Conservation (phyloP, 2,113 vertebrate genomes). For the Platichthys stellatus region DNA sequence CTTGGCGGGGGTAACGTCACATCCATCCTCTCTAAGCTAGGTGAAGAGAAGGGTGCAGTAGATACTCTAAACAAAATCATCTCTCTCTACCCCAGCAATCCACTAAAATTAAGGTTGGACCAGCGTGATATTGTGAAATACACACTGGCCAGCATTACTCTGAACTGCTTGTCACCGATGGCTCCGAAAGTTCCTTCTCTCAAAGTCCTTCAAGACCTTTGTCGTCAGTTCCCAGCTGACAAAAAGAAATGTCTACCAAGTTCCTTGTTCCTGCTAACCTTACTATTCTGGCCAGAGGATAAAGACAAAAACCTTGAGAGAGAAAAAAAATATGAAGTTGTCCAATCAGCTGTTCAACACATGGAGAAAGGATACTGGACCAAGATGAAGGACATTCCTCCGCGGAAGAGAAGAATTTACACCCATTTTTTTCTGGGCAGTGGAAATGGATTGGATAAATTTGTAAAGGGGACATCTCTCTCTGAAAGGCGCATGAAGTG, state of each 20-base stretch:
- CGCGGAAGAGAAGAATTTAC: conserved; percentile 80
- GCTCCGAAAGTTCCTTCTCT: conserved; percentile 64
- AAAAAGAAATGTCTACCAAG: conserved; percentile 74
- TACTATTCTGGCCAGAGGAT: conserved; percentile 88
- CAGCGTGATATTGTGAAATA: conserved; percentile 82
- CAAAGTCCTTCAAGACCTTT: conserved; percentile 75
- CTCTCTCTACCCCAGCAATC: conserved; percentile 75
- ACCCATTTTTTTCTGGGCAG: conserved; percentile 84
- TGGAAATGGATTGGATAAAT: conserved; percentile 80
- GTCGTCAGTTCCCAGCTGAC: conserved; percentile 70
- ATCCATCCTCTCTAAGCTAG: conserved; percentile 80
- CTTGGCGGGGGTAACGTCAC: conserved; percentile 84
- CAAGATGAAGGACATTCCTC: conserved; percentile 82
- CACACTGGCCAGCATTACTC: conserved; percentile 78
- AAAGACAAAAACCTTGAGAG: conserved; percentile 66
- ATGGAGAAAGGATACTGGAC: conserved; percentile 71
- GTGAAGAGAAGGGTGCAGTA: conserved; percentile 71
- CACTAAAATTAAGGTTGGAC: conserved; percentile 56
- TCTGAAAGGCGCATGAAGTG: conserved; percentile 83
- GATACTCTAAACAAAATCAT: conserved; percentile 76
- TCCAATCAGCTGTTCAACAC: conserved; percentile 78
- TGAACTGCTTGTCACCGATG: conserved; percentile 77
- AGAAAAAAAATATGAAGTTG: conserved; percentile 77
- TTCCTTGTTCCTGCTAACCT: conserved; percentile 81
- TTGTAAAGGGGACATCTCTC: conserved; percentile 70